These are phyloP conservation scores for Drosophila truncata DNA, from an alignment of 1,140 invertebrate species.

Conservation along the genomic window DNA sequence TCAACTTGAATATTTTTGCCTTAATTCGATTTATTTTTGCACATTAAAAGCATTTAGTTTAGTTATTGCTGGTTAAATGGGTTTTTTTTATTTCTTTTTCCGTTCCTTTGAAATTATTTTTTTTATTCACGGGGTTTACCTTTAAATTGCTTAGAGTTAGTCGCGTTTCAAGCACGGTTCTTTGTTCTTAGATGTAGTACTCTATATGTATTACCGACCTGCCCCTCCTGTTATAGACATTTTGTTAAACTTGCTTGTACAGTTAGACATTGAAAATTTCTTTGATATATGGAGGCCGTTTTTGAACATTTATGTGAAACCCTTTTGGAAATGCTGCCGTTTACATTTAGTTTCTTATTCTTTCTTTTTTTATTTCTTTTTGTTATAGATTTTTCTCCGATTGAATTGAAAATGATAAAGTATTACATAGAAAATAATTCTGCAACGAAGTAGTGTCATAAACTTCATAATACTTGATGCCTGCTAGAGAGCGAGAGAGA, in stretches of 20 bases:
- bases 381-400: constrained; percentile 15
- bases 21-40: constrained; percentile 24
- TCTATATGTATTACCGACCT: constrained; percentile 21
- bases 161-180: constrained; percentile 1
- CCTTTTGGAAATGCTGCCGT: constrained; percentile 76
- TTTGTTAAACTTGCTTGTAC: constrained; percentile 34
- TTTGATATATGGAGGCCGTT: constrained; percentile 41
- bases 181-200: constrained; percentile 15
- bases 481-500: neutral
- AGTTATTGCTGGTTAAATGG: constrained; percentile 6
- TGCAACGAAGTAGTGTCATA: neutral
- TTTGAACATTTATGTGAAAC: constrained; percentile 77
- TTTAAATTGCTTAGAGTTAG: constrained; percentile 20
- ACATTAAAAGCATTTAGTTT: constrained; percentile 52
- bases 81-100: neutral
- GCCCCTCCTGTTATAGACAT: constrained; percentile 8
- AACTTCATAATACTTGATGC: neutral
- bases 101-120: neutral
- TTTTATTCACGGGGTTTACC: constrained; percentile 2
- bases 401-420: neutral
- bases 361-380: neutral
- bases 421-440: neutral
- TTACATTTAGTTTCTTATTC: constrained; percentile 47
- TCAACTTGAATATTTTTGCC: neutral
- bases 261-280: constrained; percentile 49